Base-by-base conservation (phyloP, 2,797 vertebrate species). In the Aplochiton taeniatus region DNA sequence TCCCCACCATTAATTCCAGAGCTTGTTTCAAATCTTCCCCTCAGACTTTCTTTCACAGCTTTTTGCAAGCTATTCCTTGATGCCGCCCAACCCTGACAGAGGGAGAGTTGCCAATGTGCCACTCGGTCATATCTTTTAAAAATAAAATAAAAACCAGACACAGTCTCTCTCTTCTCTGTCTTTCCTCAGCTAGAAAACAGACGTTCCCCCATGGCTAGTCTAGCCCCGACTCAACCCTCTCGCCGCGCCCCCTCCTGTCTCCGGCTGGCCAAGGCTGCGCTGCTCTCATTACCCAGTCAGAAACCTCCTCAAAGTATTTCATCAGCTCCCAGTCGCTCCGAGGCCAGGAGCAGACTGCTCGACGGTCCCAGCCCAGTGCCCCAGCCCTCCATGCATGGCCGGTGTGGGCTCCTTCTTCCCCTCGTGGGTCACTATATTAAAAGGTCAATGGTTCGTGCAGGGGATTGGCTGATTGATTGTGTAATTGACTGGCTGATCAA, bases 401-500 rank as follows among this genome's bases (percentile, higher is more conserved):
- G 1, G 13, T 16, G 13, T 55, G 41, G 51, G 11, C 46, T 68
- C 59, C 43, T 61, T 47, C 49, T 41, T 53, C 56, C 53, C 59
- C 4, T 41, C 41, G 41, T 11, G 11, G 47, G 48, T 48, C 45
- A 70, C 68, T 70, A 18, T 48, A 64, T 70, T 58, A 64, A 63
- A 70, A 47, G 68, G 68, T 70, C 44, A 70, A 41, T 54, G 56
- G 44, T 59, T 64, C 14, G 50, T 20, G n/a, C 11, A 6, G 42
- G 31, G 31, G 31, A 31, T 31, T 6, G 31, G 31, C 31, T 54
- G 49, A 69, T 69, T 44, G 46, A 69, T 53, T 18, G 61, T 3
- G 46, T 14, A 48, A 48, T 48, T 4, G 46, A 14, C 9, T 10
- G 13, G 10, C 46, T 8, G 46, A 48, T 48, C 46, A 31, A 63